Percentiles rank a stretch among this genome's conserved stretches.
These are phyloP conservation scores for Zaprionus tsacasi DNA, from an alignment of 1,140 invertebrate species.

Conservation along the genomic window DNA sequence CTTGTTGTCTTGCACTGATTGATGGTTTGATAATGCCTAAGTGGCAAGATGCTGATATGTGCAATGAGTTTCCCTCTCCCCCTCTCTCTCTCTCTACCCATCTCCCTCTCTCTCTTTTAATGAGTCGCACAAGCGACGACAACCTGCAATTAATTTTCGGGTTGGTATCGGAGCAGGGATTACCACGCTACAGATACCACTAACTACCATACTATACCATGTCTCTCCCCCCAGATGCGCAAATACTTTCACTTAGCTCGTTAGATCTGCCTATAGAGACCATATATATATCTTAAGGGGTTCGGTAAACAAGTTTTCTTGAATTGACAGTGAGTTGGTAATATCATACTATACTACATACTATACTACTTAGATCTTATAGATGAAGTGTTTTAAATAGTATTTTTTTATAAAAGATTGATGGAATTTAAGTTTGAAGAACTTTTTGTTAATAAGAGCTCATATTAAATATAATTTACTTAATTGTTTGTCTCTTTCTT, in stretches of 20 bases:
- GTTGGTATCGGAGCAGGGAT: slow-evolving; percentile 12
- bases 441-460: no score
- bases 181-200: neutral
- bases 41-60: slow-evolving; percentile 58
- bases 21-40: slow-evolving; percentile 73
- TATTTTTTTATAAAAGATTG: no score
- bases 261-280: neutral
- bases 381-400: no score
- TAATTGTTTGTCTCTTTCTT: no score
- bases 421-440: no score
- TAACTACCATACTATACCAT: slow-evolving; percentile 1
- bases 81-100: neutral
- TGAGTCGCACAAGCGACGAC: slow-evolving; percentile 1
- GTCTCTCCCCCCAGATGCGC: neutral
- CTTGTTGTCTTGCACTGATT: slow-evolving; percentile 74
- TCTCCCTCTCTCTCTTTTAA: neutral
- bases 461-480: no score
- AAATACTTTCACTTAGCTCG: slow-evolving; percentile 7
- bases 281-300: neutral
- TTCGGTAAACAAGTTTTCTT: no score
- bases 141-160: slow-evolving; percentile 15
- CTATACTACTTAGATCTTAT: no score
- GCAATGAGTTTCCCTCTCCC: slow-evolving; percentile 34
- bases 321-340: no score
- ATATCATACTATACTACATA: no score